These are phyloP conservation scores for Lagorchestes hirsutus DNA, from an alignment of 2,797 vertebrate genomes.

Conservation along the genomic window DNA sequence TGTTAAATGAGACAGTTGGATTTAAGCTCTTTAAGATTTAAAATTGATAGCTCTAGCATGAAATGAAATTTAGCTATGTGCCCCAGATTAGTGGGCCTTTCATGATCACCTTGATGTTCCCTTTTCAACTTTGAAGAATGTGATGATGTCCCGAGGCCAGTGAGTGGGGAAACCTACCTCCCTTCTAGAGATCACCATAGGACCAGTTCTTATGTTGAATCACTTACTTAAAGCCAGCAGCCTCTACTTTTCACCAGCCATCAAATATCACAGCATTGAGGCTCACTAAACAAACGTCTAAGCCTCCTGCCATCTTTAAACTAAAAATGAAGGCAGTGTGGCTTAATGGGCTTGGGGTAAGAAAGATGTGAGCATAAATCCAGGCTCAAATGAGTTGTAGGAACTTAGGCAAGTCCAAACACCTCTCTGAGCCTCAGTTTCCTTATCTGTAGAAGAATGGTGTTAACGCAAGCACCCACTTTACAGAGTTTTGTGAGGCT, in stretches of 20 bases:
- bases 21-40: not conserved
- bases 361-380: not conserved
- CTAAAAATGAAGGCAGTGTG: constrained; percentile 49
- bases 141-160: not conserved
- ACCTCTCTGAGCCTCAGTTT: not conserved
- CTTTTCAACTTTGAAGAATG: not conserved
- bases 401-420: not conserved
- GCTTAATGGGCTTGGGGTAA: constrained; percentile 19
- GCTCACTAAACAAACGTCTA: constrained; percentile 8
- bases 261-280: not conserved
- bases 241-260: not conserved
- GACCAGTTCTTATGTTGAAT: constrained; percentile 30
- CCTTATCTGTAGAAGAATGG: not conserved
- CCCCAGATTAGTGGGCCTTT: not conserved
- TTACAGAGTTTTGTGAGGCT: not conserved
- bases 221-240: not conserved
- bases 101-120: constrained; percentile 36
- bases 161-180: not conserved
- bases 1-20: not conserved
- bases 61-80: not conserved
- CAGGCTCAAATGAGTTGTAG: not conserved
- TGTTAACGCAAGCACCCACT: not conserved
- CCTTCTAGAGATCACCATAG: not conserved
- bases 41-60: not conserved
- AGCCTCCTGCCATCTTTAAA: constrained; percentile 41